Conservation (phyloP, 53 echinoderm and acorn worm species). For the Pentamera pediparva region DNA sequence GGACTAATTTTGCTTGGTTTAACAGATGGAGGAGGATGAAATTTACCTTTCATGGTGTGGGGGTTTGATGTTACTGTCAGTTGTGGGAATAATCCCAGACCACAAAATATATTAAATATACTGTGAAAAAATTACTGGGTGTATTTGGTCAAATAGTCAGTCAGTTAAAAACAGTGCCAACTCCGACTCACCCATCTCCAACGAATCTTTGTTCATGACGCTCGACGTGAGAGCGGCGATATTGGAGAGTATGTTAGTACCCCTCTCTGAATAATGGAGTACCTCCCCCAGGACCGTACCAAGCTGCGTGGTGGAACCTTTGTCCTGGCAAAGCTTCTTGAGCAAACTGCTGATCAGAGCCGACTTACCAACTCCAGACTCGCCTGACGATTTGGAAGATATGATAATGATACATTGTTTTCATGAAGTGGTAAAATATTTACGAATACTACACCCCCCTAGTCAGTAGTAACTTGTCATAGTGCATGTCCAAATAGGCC, state of each 20-base stretch:
- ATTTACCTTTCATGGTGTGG: too few species aligned
- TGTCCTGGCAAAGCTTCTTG: slow-evolving; percentile 57
- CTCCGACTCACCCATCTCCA: slow-evolving; percentile 45
- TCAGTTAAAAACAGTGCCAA: too few species aligned
- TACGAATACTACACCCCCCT: too few species aligned
- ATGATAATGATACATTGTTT: too few species aligned
- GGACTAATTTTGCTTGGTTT: background rate
- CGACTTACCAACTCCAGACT: slow-evolving; percentile 97
- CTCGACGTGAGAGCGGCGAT: slow-evolving; percentile 82
- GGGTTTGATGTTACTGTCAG: too few species aligned
- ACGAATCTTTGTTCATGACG: slow-evolving; percentile 64
- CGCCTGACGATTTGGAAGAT: slow-evolving; percentile 64
- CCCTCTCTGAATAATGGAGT: slow-evolving; percentile 94
- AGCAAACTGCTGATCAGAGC: slow-evolving; percentile 74
- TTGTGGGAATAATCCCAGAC: too few species aligned
- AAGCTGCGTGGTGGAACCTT: slow-evolving; percentile 76
- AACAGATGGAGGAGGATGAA: background rate
- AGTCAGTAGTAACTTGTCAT: too few species aligned
- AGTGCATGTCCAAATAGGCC: too few species aligned
- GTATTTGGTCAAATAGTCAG: too few species aligned
- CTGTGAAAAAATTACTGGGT: too few species aligned
- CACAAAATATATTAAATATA: too few species aligned
- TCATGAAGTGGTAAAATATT: too few species aligned
- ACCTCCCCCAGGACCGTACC: slow-evolving; percentile 94
- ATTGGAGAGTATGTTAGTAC: slow-evolving; percentile 92